Evolutionary conservation across 2,888 invertebrate genomes (phyloP).

Genomic region (Scaptodrosophila latifasciaeformis): DNA sequence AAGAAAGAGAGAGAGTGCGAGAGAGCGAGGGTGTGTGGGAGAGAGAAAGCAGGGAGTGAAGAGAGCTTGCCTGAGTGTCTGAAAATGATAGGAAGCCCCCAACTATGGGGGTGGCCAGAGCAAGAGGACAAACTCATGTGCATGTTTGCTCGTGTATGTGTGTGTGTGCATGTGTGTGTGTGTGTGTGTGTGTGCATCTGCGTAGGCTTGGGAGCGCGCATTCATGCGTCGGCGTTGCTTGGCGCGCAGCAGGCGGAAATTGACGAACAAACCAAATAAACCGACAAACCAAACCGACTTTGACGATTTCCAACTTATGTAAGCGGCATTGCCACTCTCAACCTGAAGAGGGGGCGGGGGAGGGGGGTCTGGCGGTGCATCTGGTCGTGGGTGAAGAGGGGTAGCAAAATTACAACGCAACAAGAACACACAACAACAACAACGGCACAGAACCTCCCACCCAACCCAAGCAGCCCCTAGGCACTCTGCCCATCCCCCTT

Average conservation of each 20-base stretch:
- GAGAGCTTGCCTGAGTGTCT: no score
- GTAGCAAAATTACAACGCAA: no score
- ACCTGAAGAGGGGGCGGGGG: no score
- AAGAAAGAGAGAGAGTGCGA: constrained; percentile 5
- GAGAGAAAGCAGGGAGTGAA: constrained; percentile 12
- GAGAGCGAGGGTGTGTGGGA: neutral
- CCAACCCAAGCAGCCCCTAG: neutral
- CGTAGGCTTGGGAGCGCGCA: constrained; percentile 47
- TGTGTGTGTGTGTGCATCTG: constrained; percentile 18
- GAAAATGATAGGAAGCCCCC: no score
- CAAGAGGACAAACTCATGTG: constrained; percentile 20
- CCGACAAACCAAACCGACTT: neutral
- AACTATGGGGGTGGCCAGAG: no score
- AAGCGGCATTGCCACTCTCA: neutral
- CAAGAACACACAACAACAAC: neutral
- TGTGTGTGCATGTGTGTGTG: constrained; percentile 20
- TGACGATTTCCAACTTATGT: no score
- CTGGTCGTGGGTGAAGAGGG: no score
- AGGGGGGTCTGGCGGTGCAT: no score
- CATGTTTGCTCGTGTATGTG: no score
- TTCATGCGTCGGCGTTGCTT: neutral
- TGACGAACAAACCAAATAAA: no score
- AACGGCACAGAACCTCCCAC: neutral
- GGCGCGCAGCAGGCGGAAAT: neutral
- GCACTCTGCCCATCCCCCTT: neutral